Evolutionary conservation across 1,140 invertebrate genomes (phyloP).

Genomic region (Leptestheria dahalacensis): DNA sequence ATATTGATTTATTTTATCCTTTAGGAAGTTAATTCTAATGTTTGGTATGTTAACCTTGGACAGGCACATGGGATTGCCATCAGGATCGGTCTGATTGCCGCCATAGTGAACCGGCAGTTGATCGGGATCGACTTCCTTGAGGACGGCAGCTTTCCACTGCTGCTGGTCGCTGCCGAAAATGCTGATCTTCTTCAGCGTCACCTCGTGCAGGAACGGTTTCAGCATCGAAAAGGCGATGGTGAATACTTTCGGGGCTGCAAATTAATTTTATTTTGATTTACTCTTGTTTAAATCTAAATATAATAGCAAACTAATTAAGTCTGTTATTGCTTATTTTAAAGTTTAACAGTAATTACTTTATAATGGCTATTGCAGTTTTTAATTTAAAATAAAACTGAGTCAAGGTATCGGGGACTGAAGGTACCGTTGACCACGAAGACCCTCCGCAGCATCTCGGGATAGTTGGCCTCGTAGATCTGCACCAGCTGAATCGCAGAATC

Average conservation of each 20-base stretch:
- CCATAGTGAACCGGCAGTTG: conserved; percentile 66
- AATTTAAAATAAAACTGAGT: neutral
- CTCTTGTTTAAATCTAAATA: conserved; percentile 18
- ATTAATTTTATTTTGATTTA: no score
- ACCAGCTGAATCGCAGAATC: conserved; percentile 25
- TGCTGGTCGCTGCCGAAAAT: conserved; percentile 56
- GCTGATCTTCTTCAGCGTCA: conserved; percentile 75
- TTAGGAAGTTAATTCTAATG: no score
- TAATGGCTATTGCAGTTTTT: no score
- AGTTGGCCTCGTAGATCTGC: conserved; percentile 28
- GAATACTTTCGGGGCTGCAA: conserved; percentile 60
- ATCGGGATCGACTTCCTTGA: conserved; percentile 46
- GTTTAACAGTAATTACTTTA: no score
- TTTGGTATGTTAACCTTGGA: conserved; percentile 29
- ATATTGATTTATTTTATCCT: no score
- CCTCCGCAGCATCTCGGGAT: conserved; percentile 28
- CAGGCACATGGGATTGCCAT: conserved; percentile 55
- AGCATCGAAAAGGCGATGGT: conserved; percentile 70
- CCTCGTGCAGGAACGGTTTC: conserved; percentile 76
- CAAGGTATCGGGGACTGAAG: neutral
- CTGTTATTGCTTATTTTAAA: no score
- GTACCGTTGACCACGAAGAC: conserved; percentile 29
- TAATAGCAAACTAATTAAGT: neutral
- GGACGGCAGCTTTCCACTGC: conserved; percentile 58
- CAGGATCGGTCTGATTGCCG: conserved; percentile 56